Conservation (phyloP, 2,888 invertebrate genomes). For the Autographa pulchrina region DNA sequence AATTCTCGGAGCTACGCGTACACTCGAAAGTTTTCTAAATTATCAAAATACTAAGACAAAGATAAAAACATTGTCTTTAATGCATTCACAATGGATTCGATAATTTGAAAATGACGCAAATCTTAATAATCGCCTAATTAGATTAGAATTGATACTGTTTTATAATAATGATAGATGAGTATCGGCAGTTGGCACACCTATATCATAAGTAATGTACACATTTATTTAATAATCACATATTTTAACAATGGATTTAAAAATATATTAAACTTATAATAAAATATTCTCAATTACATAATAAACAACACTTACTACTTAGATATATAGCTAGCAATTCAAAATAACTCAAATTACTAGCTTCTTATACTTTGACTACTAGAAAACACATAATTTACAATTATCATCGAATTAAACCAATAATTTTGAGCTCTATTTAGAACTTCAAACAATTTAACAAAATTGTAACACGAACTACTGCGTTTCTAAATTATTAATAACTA, state of each 20-base stretch:
- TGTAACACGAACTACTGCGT: not conserved
- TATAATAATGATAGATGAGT: slow-evolving; percentile 29
- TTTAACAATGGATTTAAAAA: not conserved
- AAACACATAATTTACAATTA: not conserved
- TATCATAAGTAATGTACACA: not conserved
- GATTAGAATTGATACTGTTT: slow-evolving; percentile 49
- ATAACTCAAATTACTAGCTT: too few species aligned
- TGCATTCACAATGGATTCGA: slow-evolving; percentile 25
- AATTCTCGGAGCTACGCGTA: slow-evolving; percentile 12
- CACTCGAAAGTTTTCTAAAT: slow-evolving; percentile 17
- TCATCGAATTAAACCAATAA: not conserved
- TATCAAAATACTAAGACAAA: slow-evolving; percentile 10
- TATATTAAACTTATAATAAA: not conserved
- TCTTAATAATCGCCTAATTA: slow-evolving; percentile 49
- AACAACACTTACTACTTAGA: not conserved
- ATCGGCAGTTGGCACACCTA: slow-evolving; percentile 23
- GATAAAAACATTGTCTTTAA: slow-evolving; percentile 13
- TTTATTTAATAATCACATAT: not conserved
- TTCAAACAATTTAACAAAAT: not conserved
- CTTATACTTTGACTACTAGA: not conserved
- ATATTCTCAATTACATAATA: not conserved
- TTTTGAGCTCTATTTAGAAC: not conserved
- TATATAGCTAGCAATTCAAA: too few species aligned
- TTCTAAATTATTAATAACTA: not conserved
- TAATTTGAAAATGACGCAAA: slow-evolving; percentile 41